Percentiles rank a stretch among this genome's conserved stretches.
Conservation (phyloP, 2,113 vertebrate species). For the Heteronetta atricapilla region DNA sequence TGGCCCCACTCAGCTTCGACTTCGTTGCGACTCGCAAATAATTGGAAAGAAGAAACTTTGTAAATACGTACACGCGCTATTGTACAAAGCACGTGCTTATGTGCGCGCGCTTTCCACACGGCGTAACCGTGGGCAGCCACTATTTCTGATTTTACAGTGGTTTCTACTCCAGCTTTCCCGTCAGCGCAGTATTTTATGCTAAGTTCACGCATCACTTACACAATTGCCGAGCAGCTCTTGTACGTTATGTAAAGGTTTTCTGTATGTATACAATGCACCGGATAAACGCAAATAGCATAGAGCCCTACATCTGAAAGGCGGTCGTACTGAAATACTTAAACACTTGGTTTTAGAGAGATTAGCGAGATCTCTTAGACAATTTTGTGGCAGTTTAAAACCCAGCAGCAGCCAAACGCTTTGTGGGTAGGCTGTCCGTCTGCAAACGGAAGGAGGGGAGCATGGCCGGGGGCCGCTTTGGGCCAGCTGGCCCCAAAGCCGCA, state of each 20-base stretch:
- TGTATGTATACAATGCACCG: rapidly evolving
- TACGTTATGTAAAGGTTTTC: not conserved
- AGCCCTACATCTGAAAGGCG: not conserved
- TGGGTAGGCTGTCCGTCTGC: not conserved
- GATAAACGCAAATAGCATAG: not conserved
- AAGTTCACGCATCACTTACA: not conserved
- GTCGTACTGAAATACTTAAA: not conserved
- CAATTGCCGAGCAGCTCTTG: not conserved
- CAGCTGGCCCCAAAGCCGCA: not conserved
- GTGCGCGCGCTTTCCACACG: not conserved
- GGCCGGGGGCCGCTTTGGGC: not conserved
- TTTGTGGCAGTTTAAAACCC: not conserved
- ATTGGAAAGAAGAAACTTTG: not conserved
- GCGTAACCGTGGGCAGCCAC: not conserved
- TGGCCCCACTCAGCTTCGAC: conserved; percentile 67
- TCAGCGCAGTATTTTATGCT: not conserved
- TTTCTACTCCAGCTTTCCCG: not conserved
- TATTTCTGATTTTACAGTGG: not conserved
- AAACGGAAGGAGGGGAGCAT: not conserved
- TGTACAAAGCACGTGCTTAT: not conserved
- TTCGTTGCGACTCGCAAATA: conserved; percentile 33
- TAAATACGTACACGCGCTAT: not conserved
- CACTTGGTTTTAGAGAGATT: not conserved
- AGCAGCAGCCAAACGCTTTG: not conserved
- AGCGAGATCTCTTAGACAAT: not conserved